Evolutionary conservation across 1,140 invertebrate genomes (phyloP).

Genomic region (Drosophila lowei): DNA sequence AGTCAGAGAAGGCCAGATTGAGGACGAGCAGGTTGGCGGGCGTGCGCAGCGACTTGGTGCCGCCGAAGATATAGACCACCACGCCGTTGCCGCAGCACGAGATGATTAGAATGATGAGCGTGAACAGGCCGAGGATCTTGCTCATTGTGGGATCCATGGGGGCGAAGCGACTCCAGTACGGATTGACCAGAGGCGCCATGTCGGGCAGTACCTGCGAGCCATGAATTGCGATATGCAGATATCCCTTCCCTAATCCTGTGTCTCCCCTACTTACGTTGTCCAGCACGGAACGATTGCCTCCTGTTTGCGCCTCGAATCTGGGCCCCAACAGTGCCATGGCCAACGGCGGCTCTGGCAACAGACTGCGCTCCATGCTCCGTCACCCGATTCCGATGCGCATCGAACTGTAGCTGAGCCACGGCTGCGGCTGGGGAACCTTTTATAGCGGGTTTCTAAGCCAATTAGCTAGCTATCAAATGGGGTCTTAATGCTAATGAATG

Average conservation of each 20-base stretch:
- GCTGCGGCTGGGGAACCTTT: conserved; percentile 5
- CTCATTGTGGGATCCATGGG: conserved; percentile 90
- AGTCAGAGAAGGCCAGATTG: conserved; percentile 87
- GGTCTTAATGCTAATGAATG: conserved; percentile 7
- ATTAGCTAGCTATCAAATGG: conserved; percentile 37
- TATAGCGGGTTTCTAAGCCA: conserved; percentile 57
- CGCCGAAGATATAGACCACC: conserved; percentile 86
- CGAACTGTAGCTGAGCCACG: conserved; percentile 27
- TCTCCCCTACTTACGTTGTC: conserved; percentile 56
- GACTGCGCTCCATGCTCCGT: conserved; percentile 55
- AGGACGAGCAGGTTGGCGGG: conserved; percentile 86
- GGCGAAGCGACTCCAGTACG: conserved; percentile 90
- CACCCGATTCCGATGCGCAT: conserved; percentile 28
- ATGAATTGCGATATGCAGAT: no score
- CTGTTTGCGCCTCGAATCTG: conserved; percentile 52
- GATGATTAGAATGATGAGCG: conserved; percentile 64
- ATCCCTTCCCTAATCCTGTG: neutral
- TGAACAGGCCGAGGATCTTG: conserved; percentile 71
- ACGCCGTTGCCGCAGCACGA: conserved; percentile 86
- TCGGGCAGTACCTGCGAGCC: conserved; percentile 83
- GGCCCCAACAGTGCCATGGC: conserved; percentile 44
- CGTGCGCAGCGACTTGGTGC: conserved; percentile 85
- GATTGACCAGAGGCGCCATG: conserved; percentile 89
- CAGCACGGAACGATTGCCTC: conserved; percentile 64
- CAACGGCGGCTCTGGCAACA: conserved; percentile 7